These are phyloP conservation scores for Drosophila pseudotakahashii DNA, from an alignment of 2,888 invertebrate genomes.

Conservation along the genomic window DNA sequence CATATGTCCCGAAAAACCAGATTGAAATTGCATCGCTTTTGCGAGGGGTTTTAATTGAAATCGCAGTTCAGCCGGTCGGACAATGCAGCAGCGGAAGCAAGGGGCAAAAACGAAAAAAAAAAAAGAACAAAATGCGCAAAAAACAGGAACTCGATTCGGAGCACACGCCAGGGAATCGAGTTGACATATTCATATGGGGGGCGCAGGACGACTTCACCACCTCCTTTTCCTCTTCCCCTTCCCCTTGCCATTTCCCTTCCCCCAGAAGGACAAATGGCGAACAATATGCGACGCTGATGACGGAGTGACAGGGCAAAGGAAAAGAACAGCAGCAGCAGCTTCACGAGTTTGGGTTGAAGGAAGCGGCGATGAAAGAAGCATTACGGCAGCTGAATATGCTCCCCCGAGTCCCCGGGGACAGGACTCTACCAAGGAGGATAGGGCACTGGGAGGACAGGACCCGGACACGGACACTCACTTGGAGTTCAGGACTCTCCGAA, in stretches of 20 bases:
- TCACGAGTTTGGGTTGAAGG: slow-evolving; percentile 6
- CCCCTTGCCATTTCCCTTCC: background rate
- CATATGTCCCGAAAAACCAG: slow-evolving; percentile 18
- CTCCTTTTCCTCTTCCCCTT: background rate
- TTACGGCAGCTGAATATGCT: slow-evolving; percentile 61
- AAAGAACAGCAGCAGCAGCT: slow-evolving; percentile 17
- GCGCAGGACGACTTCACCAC: background rate
- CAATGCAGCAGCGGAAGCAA: slow-evolving; percentile 16
- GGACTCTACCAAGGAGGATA: slow-evolving; percentile 2
- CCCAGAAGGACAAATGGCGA: slow-evolving; percentile 50
- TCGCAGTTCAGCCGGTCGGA: slow-evolving; percentile 36
- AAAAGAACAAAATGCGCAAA: slow-evolving; percentile 14
- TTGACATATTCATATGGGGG: slow-evolving; percentile 44
- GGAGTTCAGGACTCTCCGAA: slow-evolving; percentile 30
- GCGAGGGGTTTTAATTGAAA: slow-evolving; percentile 55
- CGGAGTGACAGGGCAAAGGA: slow-evolving; percentile 48
- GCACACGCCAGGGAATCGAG: slow-evolving; percentile 55
- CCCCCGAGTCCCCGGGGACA: slow-evolving; percentile 59
- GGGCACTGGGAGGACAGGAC: slow-evolving; percentile 5
- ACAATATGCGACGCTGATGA: slow-evolving; percentile 63
- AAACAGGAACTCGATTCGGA: slow-evolving; percentile 15
- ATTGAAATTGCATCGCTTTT: slow-evolving; percentile 26
- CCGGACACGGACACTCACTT: slow-evolving; percentile 35
- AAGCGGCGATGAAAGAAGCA: slow-evolving; percentile 66
- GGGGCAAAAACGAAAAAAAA: slow-evolving; percentile 1